Base-by-base conservation (phyloP, 1,140 invertebrate species). In the Mamestra configurata region DNA sequence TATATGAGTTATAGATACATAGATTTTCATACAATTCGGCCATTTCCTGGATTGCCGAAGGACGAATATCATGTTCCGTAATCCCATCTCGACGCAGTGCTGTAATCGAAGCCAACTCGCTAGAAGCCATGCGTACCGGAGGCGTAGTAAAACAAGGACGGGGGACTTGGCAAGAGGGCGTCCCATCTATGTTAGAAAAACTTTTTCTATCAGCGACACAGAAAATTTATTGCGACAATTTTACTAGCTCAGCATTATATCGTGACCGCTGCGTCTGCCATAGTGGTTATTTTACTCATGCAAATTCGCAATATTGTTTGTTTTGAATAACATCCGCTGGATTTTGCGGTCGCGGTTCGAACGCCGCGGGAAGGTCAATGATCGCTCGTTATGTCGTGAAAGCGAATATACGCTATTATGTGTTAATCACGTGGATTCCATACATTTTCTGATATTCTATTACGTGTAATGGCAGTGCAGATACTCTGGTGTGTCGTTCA, bases 151-250 rank as follows among this genome's bases (percentile, higher is more conserved):
- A 76, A 61, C 24, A 76, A 55, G 73, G 57, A 61, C 73, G 73
- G 73, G 73, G 46, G 53, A 79, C 72, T 77, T 71, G 79, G 70
- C 82, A 78, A 75, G 71, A 75, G 71, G 55, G 55, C 75, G 68
- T 49, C 73, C 73, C 73, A 64, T 76, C 73, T 61, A 76, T 76
- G 57, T 76, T 79, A 64, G 73, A 46, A 82, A 80, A 84, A 84
- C 73, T 84, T 84, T 82, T 84, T 84, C 83, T 82, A 84, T 84
- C 79, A 82, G 43, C 76, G 55, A 55, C 61, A 78, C 8, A 59
- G 79, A 73, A 79, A 84, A 84, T 81, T 79, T 82, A 81, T 79
- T 76, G 81, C 82, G 81, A 84, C 79, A 81, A 82, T 84, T 76
- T 76, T 77, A 80, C 76, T 53, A 77, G 64, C 81, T 55, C 20